Percentiles rank a stretch among this genome's conserved stretches.
Conservation (phyloP, 2,888 invertebrate genomes). For the Xanthia togata region DNA sequence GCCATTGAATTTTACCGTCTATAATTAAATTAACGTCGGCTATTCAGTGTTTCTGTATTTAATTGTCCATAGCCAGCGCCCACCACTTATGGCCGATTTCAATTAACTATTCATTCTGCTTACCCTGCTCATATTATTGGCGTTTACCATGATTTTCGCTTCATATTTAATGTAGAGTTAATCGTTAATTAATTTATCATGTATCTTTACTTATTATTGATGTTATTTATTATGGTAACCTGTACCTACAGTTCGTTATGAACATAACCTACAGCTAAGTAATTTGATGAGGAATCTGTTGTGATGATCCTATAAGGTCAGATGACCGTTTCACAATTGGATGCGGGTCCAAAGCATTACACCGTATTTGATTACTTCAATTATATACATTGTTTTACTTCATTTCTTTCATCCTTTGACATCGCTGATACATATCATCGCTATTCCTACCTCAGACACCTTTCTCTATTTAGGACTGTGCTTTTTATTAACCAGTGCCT, state of each 20-base stretch:
- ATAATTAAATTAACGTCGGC: constrained; percentile 41
- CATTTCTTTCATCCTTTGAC: no score
- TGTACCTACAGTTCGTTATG: background rate
- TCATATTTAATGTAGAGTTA: constrained; percentile 21
- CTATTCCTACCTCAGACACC: no score
- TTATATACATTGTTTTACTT: no score
- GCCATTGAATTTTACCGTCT: constrained; percentile 42
- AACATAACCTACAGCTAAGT: background rate
- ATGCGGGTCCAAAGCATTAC: no score
- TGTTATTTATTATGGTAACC: background rate
- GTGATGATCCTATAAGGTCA: background rate
- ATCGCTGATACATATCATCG: no score
- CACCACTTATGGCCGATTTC: constrained; percentile 45
- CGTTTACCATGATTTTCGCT: constrained; percentile 27
- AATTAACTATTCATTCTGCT: constrained; percentile 49
- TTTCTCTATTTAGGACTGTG: no score
- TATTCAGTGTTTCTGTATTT: constrained; percentile 55
- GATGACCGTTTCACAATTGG: no score
- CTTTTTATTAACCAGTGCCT: no score
- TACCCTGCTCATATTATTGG: constrained; percentile 43
- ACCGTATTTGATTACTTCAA: no score
- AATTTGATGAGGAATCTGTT: background rate
- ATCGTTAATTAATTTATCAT: constrained; percentile 12
- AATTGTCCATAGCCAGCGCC: constrained; percentile 45
- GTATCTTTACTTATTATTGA: constrained; percentile 17